Conservation (phyloP, 2,797 vertebrate genomes). For the Peromyscus attwateri region DNA sequence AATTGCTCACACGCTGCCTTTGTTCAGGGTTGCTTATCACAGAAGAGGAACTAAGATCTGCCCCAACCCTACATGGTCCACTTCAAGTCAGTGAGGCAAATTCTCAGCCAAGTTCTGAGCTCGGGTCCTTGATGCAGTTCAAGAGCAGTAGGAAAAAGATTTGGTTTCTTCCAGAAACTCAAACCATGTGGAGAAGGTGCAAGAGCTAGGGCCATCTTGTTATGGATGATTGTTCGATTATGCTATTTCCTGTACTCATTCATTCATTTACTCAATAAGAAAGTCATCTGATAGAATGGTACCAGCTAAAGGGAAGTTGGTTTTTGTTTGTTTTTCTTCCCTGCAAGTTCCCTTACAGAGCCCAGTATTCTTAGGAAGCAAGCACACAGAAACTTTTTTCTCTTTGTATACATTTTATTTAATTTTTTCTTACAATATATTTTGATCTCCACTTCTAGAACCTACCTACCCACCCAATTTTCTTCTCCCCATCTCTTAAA, state of each 20-base stretch:
- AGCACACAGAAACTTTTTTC: background rate
- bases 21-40: background rate
- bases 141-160: background rate
- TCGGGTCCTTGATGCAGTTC: background rate
- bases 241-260: background rate
- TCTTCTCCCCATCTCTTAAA: background rate
- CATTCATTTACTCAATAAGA: background rate
- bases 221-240: background rate
- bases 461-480: background rate
- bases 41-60: background rate
- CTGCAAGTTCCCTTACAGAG: background rate
- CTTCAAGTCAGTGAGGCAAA: background rate
- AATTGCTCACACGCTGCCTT: background rate
- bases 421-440: background rate
- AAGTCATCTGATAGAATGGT: background rate
- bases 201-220: background rate
- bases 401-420: background rate
- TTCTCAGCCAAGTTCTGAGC: background rate
- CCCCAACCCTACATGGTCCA: background rate
- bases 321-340: background rate
- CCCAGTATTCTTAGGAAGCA: background rate
- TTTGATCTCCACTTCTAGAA: background rate
- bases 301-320: background rate
- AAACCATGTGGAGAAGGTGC: background rate
- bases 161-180: background rate